Conservation (phyloP, 2,797 vertebrate species). For the Halcyon badia region DNA sequence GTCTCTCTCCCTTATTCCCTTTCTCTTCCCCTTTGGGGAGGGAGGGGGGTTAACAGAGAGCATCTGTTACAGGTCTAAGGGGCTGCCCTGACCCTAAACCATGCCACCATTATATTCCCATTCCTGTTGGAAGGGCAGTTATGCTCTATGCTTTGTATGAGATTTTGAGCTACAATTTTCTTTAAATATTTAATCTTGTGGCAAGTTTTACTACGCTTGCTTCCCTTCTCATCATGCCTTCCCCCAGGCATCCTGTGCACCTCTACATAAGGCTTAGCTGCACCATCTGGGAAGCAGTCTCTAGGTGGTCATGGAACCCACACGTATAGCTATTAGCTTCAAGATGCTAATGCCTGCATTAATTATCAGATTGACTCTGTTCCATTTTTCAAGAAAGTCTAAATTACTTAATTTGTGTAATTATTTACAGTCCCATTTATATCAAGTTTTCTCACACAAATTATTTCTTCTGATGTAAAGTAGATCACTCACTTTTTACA, state of each 20-base stretch:
- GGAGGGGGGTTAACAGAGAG: too few relatives aligned
- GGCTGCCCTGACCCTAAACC: too few relatives aligned
- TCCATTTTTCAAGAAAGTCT: conserved; percentile 16
- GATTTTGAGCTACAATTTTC: not conserved
- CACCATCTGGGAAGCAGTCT: not conserved
- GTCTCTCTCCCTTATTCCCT: too few relatives aligned
- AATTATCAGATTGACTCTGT: conserved; percentile 24
- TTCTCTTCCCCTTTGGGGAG: too few relatives aligned
- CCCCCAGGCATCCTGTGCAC: not conserved
- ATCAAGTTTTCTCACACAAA: not conserved
- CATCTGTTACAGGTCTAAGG: too few relatives aligned
- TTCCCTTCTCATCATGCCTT: not conserved
- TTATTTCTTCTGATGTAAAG: conserved; percentile 30
- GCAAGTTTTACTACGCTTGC: not conserved
- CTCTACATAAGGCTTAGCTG: not conserved
- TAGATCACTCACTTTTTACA: conserved; percentile 29
- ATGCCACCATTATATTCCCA: not conserved
- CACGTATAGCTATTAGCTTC: not conserved
- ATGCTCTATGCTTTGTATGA: not conserved
- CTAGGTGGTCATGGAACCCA: not conserved
- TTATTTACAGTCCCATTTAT: conserved; percentile 29
- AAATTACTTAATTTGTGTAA: conserved; percentile 29
- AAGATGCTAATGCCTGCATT: conserved; percentile 12
- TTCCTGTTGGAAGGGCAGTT: not conserved
- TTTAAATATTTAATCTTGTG: not conserved